Conservation (phyloP, 2,888 invertebrate species). For the Neuroscelio doddi region DNA sequence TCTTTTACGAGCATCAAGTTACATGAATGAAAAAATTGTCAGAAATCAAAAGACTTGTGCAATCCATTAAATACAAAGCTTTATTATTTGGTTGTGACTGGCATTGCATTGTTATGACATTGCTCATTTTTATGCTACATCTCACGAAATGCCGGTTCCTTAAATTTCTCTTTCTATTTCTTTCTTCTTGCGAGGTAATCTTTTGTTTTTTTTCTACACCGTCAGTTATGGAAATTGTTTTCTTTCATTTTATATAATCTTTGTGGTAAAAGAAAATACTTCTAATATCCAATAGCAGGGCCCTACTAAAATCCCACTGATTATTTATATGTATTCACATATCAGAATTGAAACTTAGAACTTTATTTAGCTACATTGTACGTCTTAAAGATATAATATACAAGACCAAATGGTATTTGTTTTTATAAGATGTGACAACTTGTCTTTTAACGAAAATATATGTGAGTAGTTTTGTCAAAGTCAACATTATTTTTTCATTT, state of each 20-base stretch:
- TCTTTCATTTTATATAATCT: slow-evolving; percentile 20
- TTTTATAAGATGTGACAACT: background rate
- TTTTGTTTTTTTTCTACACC: slow-evolving; percentile 36
- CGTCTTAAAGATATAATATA: slow-evolving; percentile 26
- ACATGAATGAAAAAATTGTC: background rate
- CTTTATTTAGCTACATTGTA: slow-evolving; percentile 9
- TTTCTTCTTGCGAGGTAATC: slow-evolving; percentile 8
- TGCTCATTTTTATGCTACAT: slow-evolving; percentile 61
- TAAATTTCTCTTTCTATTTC: slow-evolving; percentile 19
- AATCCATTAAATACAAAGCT: slow-evolving; percentile 51
- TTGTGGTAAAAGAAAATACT: slow-evolving; percentile 1
- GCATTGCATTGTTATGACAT: slow-evolving; percentile 63
- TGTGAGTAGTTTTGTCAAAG: no score
- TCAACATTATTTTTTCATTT: no score
- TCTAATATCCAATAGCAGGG: slow-evolving; percentile 4
- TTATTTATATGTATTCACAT: slow-evolving; percentile 19
- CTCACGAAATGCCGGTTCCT: slow-evolving; percentile 59
- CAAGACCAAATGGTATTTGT: slow-evolving; percentile 13
- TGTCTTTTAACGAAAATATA: no score
- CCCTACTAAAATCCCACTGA: slow-evolving; percentile 7
- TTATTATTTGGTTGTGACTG: slow-evolving; percentile 64
- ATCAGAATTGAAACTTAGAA: slow-evolving; percentile 15
- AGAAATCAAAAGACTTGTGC: slow-evolving; percentile 14
- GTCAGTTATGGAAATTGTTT: slow-evolving; percentile 20
- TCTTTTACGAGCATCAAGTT: no score